These are phyloP conservation scores for Ibycter americanus DNA, from an alignment of 2,797 vertebrate genomes.

Conservation along the genomic window DNA sequence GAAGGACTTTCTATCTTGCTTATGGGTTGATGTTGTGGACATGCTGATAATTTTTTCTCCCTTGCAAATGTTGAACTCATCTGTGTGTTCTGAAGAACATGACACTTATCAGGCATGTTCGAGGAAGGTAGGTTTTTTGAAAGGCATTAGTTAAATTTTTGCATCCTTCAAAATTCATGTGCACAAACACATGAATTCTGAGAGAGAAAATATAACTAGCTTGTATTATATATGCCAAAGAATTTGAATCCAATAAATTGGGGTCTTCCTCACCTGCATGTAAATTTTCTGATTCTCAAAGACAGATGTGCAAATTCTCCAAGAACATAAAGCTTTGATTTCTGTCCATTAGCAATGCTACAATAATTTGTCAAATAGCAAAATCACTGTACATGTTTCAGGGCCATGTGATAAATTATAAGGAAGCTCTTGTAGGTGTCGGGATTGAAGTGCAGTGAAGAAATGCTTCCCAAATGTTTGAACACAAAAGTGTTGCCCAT, in stretches of 20 bases:
- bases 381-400: background rate
- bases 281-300: background rate
- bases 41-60: background rate
- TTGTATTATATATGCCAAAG: background rate
- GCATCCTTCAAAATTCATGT: background rate
- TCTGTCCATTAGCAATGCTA: background rate
- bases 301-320: background rate
- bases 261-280: rapidly evolving
- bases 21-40: background rate
- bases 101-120: background rate
- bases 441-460: background rate
- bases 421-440: background rate
- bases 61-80: background rate
- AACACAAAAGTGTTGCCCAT: background rate
- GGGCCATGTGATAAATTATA: background rate
- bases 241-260: background rate
- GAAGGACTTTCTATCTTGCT: background rate
- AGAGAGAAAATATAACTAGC: background rate
- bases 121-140: background rate
- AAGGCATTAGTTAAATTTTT: background rate
- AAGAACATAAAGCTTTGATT: background rate
- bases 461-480: background rate
- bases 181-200: background rate
- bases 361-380: background rate
- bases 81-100: background rate